These are phyloP conservation scores for Odontesthes bonariensis DNA, from an alignment of 2,113 vertebrate species.

Conservation along the genomic window DNA sequence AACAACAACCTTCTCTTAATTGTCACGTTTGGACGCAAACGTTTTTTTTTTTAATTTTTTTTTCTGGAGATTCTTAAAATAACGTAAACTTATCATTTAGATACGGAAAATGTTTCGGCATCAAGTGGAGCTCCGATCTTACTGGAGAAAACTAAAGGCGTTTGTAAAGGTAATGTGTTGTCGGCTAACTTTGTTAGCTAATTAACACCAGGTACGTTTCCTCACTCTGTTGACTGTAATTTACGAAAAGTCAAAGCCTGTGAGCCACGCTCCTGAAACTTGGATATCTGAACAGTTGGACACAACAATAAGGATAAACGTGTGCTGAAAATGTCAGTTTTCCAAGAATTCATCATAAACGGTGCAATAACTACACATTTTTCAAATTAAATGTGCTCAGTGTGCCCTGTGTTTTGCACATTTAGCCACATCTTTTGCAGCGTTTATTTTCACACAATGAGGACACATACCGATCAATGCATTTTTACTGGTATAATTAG, in stretches of 20 bases:
- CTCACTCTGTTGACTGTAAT: background rate
- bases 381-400: too few species aligned
- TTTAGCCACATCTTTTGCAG: too few species aligned
- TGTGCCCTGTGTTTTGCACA: too few species aligned
- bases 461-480: too few species aligned
- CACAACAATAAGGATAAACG: background rate
- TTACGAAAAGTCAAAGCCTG: background rate
- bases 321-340: background rate
- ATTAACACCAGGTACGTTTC: background rate
- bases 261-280: background rate
- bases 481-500: too few species aligned
- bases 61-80: background rate
- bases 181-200: conserved; percentile 2
- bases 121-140: conserved; percentile 55
- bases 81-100: conserved; percentile 22
- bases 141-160: conserved; percentile 77
- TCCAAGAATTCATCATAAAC: too few species aligned
- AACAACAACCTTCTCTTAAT: fast-evolving
- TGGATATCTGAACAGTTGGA: background rate
- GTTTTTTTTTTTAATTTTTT: background rate
- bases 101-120: conserved; percentile 64
- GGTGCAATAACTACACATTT: too few species aligned
- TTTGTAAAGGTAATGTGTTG: conserved; percentile 80
- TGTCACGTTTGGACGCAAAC: background rate
- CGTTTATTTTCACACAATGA: too few species aligned